These are phyloP conservation scores for Aleiodes testaceus DNA, from an alignment of 2,888 invertebrate genomes.

Conservation along the genomic window DNA sequence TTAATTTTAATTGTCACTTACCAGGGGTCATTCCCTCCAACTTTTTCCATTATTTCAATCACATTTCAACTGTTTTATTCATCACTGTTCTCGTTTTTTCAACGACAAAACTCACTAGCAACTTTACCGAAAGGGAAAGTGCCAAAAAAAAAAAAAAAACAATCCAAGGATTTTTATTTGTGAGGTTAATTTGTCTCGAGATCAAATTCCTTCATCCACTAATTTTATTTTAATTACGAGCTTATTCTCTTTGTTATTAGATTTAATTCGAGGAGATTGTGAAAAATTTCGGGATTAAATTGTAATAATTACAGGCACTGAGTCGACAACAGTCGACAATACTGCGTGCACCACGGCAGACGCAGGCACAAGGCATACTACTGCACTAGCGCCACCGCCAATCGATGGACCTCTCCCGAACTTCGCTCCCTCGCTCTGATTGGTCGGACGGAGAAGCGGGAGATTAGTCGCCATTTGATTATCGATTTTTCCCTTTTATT, in stretches of 20 bases:
- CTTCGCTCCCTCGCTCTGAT: no score
- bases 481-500: neutral
- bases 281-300: neutral
- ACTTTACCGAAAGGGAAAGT: neutral
- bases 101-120: neutral
- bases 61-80: slow-evolving; percentile 5
- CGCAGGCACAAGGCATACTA: slow-evolving; percentile 7
- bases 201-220: neutral
- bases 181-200: neutral
- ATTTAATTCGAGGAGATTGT: neutral
- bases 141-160: no score
- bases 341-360: slow-evolving; percentile 10
- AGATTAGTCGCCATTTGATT: neutral
- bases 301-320: neutral
- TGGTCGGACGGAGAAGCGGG: neutral
- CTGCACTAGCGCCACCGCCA: neutral
- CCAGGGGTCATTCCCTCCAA: neutral
- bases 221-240: neutral
- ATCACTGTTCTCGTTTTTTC: neutral
- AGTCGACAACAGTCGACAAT: slow-evolving; percentile 31
- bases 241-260: neutral
- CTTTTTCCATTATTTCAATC: neutral
- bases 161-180: neutral
- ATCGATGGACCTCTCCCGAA: no score
- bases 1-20: slow-evolving; percentile 12